These are phyloP conservation scores for Calonectris borealis DNA, from an alignment of 2,113 vertebrate species.

Conservation along the genomic window DNA sequence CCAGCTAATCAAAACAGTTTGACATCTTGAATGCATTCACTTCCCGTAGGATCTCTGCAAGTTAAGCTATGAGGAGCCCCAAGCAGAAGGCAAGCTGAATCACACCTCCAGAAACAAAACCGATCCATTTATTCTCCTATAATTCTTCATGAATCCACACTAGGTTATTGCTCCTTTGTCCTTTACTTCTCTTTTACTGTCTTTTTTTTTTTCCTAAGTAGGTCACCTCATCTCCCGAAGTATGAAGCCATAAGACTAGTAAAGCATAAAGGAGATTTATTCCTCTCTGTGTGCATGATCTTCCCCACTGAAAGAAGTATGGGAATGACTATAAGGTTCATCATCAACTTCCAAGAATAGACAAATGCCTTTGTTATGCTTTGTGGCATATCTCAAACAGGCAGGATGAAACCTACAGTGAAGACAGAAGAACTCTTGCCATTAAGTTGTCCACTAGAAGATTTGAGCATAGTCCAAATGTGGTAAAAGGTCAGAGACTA, in stretches of 20 bases:
- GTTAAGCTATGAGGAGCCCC: background rate
- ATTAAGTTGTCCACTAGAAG: background rate
- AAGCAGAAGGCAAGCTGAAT: background rate
- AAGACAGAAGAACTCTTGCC: background rate
- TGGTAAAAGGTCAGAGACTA: background rate
- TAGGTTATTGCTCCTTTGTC: slow-evolving; percentile 51
- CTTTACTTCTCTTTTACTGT: slow-evolving; percentile 12
- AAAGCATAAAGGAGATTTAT: slow-evolving; percentile 67
- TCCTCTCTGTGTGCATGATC: slow-evolving; percentile 17
- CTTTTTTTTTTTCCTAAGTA: background rate
- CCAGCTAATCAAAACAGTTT: background rate
- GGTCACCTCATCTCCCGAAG: slow-evolving; percentile 51
- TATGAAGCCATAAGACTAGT: slow-evolving; percentile 45
- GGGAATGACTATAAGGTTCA: slow-evolving; percentile 29
- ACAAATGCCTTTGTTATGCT: slow-evolving; percentile 35
- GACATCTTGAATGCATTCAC: background rate
- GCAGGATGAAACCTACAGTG: background rate
- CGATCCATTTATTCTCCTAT: background rate
- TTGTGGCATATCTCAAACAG: background rate
- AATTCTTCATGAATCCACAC: background rate
- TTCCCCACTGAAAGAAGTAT: slow-evolving; percentile 34
- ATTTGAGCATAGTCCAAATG: background rate
- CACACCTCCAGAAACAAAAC: background rate
- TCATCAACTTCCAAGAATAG: slow-evolving; percentile 11
- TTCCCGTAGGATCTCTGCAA: background rate